These are phyloP conservation scores for Palythoa grandiflora DNA, from an alignment of 92 coral and sea anemone species.

Conservation along the genomic window DNA sequence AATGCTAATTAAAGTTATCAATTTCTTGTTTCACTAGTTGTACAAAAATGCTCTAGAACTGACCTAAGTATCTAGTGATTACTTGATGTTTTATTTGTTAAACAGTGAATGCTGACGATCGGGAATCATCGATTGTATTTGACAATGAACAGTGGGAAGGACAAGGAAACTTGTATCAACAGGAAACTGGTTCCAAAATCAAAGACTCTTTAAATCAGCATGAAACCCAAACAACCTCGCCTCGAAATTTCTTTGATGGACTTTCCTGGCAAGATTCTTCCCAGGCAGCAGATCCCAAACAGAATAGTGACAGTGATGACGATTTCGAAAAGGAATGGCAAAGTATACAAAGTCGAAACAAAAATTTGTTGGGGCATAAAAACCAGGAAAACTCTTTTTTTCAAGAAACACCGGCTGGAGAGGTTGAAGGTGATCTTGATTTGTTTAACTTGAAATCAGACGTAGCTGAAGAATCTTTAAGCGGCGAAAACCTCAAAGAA, in stretches of 20 bases:
- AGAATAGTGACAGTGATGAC: slow-evolving; percentile 75
- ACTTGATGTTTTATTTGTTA: not conserved
- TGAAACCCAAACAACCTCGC: not conserved
- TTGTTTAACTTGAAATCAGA: slow-evolving; percentile 73
- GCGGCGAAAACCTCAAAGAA: not conserved
- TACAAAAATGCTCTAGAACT: not conserved
- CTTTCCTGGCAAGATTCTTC: slow-evolving; percentile 24
- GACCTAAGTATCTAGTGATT: not conserved
- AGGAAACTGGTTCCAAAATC: slow-evolving; percentile 5
- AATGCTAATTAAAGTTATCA: too few species aligned
- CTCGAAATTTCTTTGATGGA: slow-evolving; percentile 30
- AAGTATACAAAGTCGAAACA: slow-evolving; percentile 53
- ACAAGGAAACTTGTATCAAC: slow-evolving; percentile 1
- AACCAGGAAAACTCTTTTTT: slow-evolving; percentile 74
- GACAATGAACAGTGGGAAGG: slow-evolving; percentile 53
- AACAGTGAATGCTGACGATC: slow-evolving; percentile 88
- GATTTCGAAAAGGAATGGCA: slow-evolving; percentile 72
- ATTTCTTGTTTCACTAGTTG: not conserved
- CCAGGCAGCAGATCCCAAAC: slow-evolving; percentile 30
- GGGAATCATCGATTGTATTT: slow-evolving; percentile 88
- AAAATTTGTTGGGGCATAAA: slow-evolving; percentile 35
- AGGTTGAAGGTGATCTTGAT: slow-evolving; percentile 51
- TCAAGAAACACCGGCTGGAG: slow-evolving; percentile 55
- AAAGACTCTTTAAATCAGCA: not conserved
- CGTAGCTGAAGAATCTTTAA: not conserved